phyloP scores from a whole-genome alignment of 2,113 vertebrate genomes.

The Perca flavescens region DNA sequence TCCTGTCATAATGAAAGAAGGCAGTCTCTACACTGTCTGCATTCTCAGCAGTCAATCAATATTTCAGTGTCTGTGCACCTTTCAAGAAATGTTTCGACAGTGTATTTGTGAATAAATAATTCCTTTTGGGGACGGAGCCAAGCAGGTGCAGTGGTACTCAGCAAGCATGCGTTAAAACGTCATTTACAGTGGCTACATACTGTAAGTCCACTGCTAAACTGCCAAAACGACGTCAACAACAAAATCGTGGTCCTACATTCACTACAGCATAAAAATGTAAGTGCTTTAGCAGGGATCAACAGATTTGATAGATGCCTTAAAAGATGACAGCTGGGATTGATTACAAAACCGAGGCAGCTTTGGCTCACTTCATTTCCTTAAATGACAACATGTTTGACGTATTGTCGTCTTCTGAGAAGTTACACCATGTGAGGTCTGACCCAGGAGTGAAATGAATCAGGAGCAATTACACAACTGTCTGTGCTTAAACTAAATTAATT shows the following conservation, averaged over 20 bases:
- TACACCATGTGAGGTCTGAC: conserved; percentile 25
- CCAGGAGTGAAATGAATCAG: conserved; percentile 14
- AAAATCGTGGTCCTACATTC: background rate
- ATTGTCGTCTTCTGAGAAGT: conserved; percentile 4
- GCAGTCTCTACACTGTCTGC: background rate
- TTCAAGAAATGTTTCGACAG: background rate
- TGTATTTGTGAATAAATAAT: background rate
- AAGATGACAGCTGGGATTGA: conserved; percentile 40
- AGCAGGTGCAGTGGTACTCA: background rate
- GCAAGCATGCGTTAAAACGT: background rate
- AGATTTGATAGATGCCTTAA: conserved; percentile 41
- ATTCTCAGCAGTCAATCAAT: background rate
- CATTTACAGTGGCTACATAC: background rate
- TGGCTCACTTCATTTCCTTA: conserved; percentile 37
- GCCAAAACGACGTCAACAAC: background rate
- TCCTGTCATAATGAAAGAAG: background rate
- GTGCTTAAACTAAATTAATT: background rate
- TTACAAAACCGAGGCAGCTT: conserved; percentile 51
- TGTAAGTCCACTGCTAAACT: background rate
- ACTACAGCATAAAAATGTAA: background rate
- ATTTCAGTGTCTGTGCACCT: background rate
- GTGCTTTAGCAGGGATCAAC: conserved; percentile 13
- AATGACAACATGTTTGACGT: conserved; percentile 41
- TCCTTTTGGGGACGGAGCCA: background rate
- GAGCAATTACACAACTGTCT: background rate